A percentile compares a stretch with the other conserved stretches of the same genome.
Evolutionary conservation across 2,888 invertebrate genomes (phyloP).

Genomic region (Agrochola lychnidis): DNA sequence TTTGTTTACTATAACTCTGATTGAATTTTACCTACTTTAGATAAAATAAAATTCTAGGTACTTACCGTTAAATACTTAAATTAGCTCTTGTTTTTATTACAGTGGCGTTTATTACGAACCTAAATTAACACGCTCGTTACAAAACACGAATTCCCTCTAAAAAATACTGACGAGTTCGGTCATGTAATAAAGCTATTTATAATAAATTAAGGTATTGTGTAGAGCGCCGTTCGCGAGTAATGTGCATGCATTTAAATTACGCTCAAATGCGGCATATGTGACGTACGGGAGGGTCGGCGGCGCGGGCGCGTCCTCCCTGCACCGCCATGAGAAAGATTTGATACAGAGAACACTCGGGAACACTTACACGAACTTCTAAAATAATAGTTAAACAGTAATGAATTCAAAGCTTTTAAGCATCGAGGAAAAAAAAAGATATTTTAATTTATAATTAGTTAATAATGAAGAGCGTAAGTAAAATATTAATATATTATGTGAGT

Average conservation of each 20-base stretch:
- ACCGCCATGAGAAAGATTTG: slow-evolving; percentile 52
- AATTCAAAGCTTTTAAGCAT: slow-evolving; percentile 21
- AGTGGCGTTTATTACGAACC: slow-evolving; percentile 7
- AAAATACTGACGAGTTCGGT: slow-evolving; percentile 65
- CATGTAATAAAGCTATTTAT: slow-evolving; percentile 80
- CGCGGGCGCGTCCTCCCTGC: slow-evolving; percentile 52
- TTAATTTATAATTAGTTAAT: slow-evolving; percentile 26
- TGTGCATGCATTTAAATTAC: slow-evolving; percentile 87
- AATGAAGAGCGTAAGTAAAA: slow-evolving; percentile 29
- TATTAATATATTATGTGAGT: slow-evolving; percentile 26
- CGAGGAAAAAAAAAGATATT: slow-evolving; percentile 10
- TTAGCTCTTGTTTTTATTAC: neutral
- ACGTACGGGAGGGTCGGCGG: slow-evolving; percentile 49
- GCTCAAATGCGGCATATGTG: slow-evolving; percentile 79
- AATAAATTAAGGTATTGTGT: slow-evolving; percentile 82
- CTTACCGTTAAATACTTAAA: slow-evolving; percentile 5
- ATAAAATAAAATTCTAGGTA: neutral
- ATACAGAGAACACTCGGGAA: slow-evolving; percentile 10
- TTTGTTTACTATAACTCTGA: slow-evolving; percentile 25
- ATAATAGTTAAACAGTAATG: slow-evolving; percentile 20
- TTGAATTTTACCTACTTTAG: slow-evolving; percentile 10
- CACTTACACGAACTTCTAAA: slow-evolving; percentile 18
- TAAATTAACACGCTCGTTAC: slow-evolving; percentile 26
- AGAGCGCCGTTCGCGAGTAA: slow-evolving; percentile 77
- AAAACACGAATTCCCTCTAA: slow-evolving; percentile 38